Conservation (phyloP, 2,113 vertebrate genomes). For the Mungos mungo region DNA sequence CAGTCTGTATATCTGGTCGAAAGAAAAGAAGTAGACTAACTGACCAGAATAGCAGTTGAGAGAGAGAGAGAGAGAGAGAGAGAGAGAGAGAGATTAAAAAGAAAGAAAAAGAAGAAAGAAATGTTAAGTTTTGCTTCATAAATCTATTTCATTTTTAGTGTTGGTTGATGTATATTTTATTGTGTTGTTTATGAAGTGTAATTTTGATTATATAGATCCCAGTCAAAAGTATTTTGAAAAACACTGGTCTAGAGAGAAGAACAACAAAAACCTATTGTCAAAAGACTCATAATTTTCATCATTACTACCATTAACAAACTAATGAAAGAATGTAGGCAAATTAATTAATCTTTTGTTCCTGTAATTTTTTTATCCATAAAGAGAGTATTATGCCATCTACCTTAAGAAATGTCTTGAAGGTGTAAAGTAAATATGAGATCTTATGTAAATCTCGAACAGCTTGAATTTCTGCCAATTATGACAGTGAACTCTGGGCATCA, state of each 20-base stretch:
- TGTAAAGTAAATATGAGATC: neutral
- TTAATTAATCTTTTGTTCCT: neutral
- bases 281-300: neutral
- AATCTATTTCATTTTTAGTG: neutral
- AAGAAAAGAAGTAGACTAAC: neutral
- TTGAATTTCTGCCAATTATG: neutral
- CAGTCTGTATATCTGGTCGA: neutral
- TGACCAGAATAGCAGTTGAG: neutral
- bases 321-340: neutral
- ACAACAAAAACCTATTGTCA: neutral
- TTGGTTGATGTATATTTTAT: neutral
- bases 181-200: neutral
- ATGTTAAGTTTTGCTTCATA: neutral
- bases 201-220: neutral
- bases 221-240: neutral
- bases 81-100: neutral
- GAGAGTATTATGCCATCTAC: neutral
- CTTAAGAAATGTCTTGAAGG: neutral
- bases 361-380: neutral
- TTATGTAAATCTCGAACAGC: neutral
- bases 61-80: neutral
- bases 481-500: neutral
- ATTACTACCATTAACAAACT: neutral
- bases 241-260: neutral
- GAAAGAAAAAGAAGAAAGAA: neutral